Percentiles rank a stretch among this genome's conserved stretches.
Evolutionary conservation across 1,140 invertebrate species (phyloP).

Genomic region (fruit fly (Drosophila melanogaster)): Release_6_plus_ISO1_MT NT_033777.3:6256001-6256500

Average conservation of each 20-base stretch:
- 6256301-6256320: conserved; percentile 90
- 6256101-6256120: conserved; percentile 90
- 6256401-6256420: conserved; percentile 60
- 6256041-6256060: conserved; percentile 57
- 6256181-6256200: conserved; percentile 93
- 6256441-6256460: conserved; percentile 15
- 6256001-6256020: neutral
- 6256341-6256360: conserved; percentile 86
- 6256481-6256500: conserved; percentile 77
- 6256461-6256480: conserved; percentile 76
- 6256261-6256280: conserved; percentile 88
- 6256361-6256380: conserved; percentile 60
- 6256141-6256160: conserved; percentile 92
- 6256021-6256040: conserved; percentile 59
- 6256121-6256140: conserved; percentile 91
- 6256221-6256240: conserved; percentile 93
- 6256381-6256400: conserved; percentile 71
- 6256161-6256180: conserved; percentile 91
- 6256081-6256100: conserved; percentile 89
- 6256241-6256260: conserved; percentile 88
- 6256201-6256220: conserved; percentile 91
- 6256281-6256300: conserved; percentile 89
- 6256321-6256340: conserved; percentile 88
- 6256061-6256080: conserved; percentile 76
- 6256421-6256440: neutral